A percentile compares a stretch with the other conserved stretches of the same genome.
These are phyloP conservation scores for Leistus spinibarbis DNA, from an alignment of 2,888 invertebrate genomes.

Conservation along the genomic window DNA sequence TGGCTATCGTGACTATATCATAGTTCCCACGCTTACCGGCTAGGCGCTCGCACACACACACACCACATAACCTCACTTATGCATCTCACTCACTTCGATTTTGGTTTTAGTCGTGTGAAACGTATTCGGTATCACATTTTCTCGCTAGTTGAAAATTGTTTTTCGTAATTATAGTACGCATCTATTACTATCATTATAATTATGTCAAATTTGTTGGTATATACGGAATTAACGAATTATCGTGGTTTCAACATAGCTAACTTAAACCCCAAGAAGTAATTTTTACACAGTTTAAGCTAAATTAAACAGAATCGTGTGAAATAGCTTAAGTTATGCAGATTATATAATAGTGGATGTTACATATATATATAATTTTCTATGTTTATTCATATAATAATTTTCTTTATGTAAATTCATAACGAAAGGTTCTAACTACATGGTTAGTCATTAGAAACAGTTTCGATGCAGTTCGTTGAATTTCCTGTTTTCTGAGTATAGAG, in stretches of 20 bases:
- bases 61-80: not conserved
- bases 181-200: not conserved
- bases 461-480: not conserved
- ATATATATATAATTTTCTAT: not conserved
- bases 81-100: not conserved
- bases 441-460: not conserved
- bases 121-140: not conserved
- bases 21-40: not conserved
- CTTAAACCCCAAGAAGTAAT: too few relatives aligned
- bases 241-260: too few relatives aligned
- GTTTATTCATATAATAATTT: not conserved
- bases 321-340: too few relatives aligned
- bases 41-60: not conserved
- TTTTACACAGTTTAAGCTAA: too few relatives aligned
- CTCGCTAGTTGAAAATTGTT: not conserved
- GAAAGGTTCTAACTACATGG: not conserved
- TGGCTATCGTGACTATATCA: not conserved
- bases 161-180: not conserved
- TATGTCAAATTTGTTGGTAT: not conserved
- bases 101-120: not conserved
- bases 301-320: too few relatives aligned
- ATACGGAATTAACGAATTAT: too few relatives aligned
- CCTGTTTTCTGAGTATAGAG: not conserved
- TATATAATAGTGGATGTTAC: too few relatives aligned
- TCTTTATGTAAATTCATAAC: not conserved